phyloP scores from a whole-genome alignment of 2,797 vertebrate species.

The Myripristis jacobus region DNA sequence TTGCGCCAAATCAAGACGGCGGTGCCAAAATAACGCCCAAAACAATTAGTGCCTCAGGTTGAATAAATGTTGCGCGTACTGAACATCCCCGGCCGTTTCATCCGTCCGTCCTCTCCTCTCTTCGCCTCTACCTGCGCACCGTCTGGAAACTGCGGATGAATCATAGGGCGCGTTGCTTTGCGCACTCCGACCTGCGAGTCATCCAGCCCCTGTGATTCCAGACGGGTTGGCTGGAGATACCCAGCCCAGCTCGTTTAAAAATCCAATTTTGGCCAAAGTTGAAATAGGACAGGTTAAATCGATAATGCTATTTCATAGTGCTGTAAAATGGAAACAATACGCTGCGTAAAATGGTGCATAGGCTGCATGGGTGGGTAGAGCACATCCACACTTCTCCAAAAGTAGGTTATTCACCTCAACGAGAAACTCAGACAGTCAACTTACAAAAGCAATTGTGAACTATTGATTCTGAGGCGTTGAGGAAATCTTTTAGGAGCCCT shows the following conservation, averaged over 20 bases:
- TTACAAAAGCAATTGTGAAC: conserved; percentile 16
- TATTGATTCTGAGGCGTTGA: conserved; percentile 42
- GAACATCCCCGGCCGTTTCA: conserved; percentile 50
- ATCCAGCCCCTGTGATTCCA: conserved; percentile 47
- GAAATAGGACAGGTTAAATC: conserved; percentile 73
- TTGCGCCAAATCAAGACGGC: conserved; percentile 29
- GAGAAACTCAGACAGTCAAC: conserved; percentile 34
- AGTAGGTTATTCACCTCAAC: conserved; percentile 53
- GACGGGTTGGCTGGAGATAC: conserved; percentile 38
- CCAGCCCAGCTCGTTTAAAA: conserved; percentile 57
- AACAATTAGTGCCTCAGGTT: conserved; percentile 36
- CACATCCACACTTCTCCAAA: conserved; percentile 46
- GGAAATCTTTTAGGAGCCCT: conserved; percentile 34
- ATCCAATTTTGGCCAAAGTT: conserved; percentile 76
- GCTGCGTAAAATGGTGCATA: conserved; percentile 66
- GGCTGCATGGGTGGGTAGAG: conserved; percentile 46
- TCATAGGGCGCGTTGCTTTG: conserved; percentile 61
- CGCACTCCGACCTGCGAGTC: conserved; percentile 61
- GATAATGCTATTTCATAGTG: conserved; percentile 74
- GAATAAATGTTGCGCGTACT: conserved; percentile 23
- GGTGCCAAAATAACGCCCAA: conserved; percentile 19
- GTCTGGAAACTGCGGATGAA: conserved; percentile 77
- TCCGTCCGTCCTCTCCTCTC: conserved; percentile 58
- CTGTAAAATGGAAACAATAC: conserved; percentile 76
- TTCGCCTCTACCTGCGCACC: conserved; percentile 73